Base-by-base conservation (phyloP, 2,888 invertebrate genomes). In the Pseudanteris insignis region DNA sequence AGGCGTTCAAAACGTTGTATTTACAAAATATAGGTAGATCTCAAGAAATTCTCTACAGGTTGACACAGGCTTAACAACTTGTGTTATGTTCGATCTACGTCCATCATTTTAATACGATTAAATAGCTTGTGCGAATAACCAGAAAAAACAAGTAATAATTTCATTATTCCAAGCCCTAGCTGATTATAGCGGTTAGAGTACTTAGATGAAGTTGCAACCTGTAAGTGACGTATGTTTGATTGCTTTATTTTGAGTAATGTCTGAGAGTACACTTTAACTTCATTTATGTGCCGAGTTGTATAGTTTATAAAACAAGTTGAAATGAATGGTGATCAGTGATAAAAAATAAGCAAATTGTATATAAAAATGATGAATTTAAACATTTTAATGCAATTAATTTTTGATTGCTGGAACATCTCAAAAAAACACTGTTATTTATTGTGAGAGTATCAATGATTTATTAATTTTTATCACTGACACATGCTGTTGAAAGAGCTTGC, bases 291-390 rank as follows among this genome's bases (percentile, higher is more conserved):
- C 69, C 71, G 63, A 69, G 74, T 70, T 70, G 70, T 74, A 75
- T 73, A 75, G 73, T 75, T 75, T 73, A 69, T 75, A 67, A 68
- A 63, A 58, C 66, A 66, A 68, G 71, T 72, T 73, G 66, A 67
- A 67, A 66, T 69, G n/a, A 24, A 26, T 58, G 59, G 33, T 62
- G 64, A 68, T 70, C 67, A 72, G 13, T 37, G 24, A 21, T 9
- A 29, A 29, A 9, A 6, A 34, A 25, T 25, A 65, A 5, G 71
- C 70, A 63, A 68, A 65, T 63, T 53, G n/a, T n/a, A n/a, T n/a
- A n/a, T n/a, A 21, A 21, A 21, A 21, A 5, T 21, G 21, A 21
- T 21, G 7, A 21, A 5, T 5, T 5, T 21, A 21, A 21, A 5
- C 21, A 21, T 3, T 21, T 21, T 7, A n/a, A n/a, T n/a, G n/a